Evolutionary conservation across 2,113 vertebrate species (phyloP).

Genomic region (Hymenochirus boettgeri): DNA sequence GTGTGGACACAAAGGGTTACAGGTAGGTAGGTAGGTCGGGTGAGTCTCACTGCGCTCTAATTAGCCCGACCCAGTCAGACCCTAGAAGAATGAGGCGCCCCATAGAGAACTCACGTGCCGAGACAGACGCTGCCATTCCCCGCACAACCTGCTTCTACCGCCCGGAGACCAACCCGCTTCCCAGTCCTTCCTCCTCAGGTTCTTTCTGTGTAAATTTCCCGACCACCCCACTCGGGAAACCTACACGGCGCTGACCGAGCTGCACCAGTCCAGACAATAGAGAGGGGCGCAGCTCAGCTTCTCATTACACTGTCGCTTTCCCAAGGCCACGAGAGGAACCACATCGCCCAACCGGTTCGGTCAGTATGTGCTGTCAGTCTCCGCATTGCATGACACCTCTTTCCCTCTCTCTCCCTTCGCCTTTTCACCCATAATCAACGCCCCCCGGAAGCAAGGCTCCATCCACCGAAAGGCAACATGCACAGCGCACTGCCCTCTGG

Average conservation of each 20-base stretch:
- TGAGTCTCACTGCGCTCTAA: no score
- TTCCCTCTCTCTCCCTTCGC: background rate
- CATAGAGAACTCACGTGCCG: no score
- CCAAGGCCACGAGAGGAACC: background rate
- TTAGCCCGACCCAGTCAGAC: no score
- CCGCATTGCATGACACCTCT: conserved; percentile 23
- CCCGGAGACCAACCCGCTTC: no score
- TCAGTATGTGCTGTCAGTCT: conserved; percentile 12
- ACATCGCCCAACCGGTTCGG: conserved; percentile 17
- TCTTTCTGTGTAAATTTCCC: no score
- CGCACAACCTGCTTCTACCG: conserved; percentile 42
- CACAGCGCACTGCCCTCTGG: conserved; percentile 30
- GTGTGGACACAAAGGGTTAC: no score
- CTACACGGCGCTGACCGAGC: no score
- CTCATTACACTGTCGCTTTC: background rate
- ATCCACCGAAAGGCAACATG: conserved; percentile 38
- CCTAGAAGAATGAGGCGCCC: no score
- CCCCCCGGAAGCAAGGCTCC: conserved; percentile 46
- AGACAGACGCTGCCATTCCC: conserved; percentile 33
- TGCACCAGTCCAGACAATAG: no score
- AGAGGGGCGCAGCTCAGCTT: conserved; percentile 19
- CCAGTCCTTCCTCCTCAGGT: no score
- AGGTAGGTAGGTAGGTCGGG: no score
- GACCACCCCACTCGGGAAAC: no score
- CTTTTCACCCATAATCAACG: conserved; percentile 28